These are phyloP conservation scores for Dromiciops gliroides DNA, from an alignment of 2,113 vertebrate species.

Conservation along the genomic window DNA sequence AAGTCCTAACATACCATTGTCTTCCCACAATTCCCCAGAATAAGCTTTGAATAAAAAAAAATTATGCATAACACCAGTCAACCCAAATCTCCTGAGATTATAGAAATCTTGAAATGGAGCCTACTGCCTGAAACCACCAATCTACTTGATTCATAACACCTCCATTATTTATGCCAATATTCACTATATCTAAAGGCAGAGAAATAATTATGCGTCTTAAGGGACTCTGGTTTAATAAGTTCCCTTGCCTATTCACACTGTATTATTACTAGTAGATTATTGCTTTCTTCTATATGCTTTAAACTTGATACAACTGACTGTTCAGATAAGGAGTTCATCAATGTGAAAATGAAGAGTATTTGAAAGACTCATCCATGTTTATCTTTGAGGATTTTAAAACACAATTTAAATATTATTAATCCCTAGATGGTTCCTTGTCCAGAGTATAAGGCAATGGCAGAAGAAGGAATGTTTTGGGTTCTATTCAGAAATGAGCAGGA, in stretches of 20 bases:
- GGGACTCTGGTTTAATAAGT: conserved; percentile 59
- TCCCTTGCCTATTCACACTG: conserved; percentile 47
- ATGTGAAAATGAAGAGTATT: conserved; percentile 72
- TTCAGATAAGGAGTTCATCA: conserved; percentile 78
- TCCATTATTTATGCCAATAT: conserved; percentile 34
- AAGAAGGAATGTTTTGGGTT: conserved; percentile 50
- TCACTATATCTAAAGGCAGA: conserved; percentile 58
- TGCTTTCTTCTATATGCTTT: conserved; percentile 72
- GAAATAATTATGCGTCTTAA: conserved; percentile 62
- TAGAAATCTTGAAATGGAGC: conserved; percentile 28
- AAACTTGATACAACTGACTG: conserved; percentile 68
- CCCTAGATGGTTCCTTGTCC: conserved; percentile 63
- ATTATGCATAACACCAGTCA: conserved; percentile 3
- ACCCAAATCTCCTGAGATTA: background rate
- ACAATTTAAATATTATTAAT: conserved; percentile 74
- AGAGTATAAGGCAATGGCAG: conserved; percentile 48
- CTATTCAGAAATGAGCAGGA: conserved; percentile 42
- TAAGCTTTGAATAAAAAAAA: conserved; percentile 48
- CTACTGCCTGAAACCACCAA: background rate
- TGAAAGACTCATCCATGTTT: conserved; percentile 59
- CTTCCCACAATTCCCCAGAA: background rate
- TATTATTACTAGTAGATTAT: conserved; percentile 69
- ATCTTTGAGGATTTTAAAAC: conserved; percentile 72
- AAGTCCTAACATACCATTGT: background rate
- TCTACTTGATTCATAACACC: conserved; percentile 22